Conservation (phyloP, 2,888 invertebrate species). For the Seira musarum region DNA sequence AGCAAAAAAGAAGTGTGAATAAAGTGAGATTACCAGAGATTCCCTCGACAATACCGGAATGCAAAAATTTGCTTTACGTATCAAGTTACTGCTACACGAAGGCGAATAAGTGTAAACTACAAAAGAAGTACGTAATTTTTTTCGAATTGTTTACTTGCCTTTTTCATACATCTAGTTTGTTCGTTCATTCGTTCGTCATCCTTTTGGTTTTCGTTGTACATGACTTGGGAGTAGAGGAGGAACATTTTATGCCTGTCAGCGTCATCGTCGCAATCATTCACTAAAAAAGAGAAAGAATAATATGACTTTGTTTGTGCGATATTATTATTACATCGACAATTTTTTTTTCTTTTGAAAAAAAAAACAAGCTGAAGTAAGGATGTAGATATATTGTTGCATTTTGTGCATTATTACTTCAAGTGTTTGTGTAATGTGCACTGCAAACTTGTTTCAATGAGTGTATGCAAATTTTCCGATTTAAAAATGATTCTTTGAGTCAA, state of each 20-base stretch:
- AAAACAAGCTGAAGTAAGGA: constrained; percentile 6
- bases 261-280: constrained; percentile 1
- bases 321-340: constrained; percentile 10
- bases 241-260: constrained; percentile 17
- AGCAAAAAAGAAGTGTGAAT: constrained; percentile 1
- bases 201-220: constrained; percentile 16
- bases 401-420: not conserved
- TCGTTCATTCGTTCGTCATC: constrained; percentile 28
- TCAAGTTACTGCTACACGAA: constrained; percentile 20
- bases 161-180: constrained; percentile 22
- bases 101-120: constrained; percentile 46
- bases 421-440: constrained; percentile 12
- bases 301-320: constrained; percentile 12
- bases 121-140: constrained; percentile 13
- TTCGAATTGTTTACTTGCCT: constrained; percentile 12
- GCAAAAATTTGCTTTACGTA: constrained; percentile 40
- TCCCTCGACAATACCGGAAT: constrained; percentile 41
- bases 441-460: not conserved
- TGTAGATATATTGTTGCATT: constrained; percentile 8
- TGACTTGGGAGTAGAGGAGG: not conserved
- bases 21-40: constrained; percentile 5
- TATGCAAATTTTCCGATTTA: constrained; percentile 8
- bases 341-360: not conserved
- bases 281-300: constrained; percentile 18
- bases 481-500: constrained; percentile 2